Percentiles rank a stretch among this genome's conserved stretches.
phyloP scores from a whole-genome alignment of 2,797 vertebrate species.

The Acropternis orthonyx region DNA sequence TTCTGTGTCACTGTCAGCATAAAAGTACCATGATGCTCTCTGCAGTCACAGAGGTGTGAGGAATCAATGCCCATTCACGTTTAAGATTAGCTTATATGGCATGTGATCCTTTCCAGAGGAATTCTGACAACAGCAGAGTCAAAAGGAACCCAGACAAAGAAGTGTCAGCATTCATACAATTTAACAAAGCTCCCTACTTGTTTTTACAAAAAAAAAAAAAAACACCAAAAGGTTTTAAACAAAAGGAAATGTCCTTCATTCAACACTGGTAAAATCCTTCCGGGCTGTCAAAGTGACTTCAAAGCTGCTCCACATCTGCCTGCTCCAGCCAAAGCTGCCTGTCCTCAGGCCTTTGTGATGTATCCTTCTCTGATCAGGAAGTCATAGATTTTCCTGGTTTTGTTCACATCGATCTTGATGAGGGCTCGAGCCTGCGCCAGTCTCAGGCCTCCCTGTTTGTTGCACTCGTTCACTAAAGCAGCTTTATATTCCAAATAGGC shows the following conservation, averaged over 20 bases:
- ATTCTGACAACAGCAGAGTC: slow-evolving; percentile 35
- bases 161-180: slow-evolving; percentile 13
- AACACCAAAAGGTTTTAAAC: slow-evolving; percentile 3
- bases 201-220: not conserved
- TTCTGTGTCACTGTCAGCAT: slow-evolving; percentile 11
- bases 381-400: slow-evolving; percentile 98
- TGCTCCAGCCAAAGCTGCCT: not conserved
- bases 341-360: slow-evolving; percentile 90
- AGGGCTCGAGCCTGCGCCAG: slow-evolving; percentile 94
- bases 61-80: slow-evolving; percentile 47
- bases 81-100: slow-evolving; percentile 44
- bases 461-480: slow-evolving; percentile 92
- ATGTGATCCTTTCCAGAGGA: not conserved
- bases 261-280: not conserved
- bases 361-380: slow-evolving; percentile 96
- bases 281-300: not conserved
- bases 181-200: slow-evolving; percentile 35
- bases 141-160: slow-evolving; percentile 42
- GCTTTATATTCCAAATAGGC: slow-evolving; percentile 98
- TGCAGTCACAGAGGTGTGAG: slow-evolving; percentile 43
- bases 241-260: slow-evolving; percentile 38
- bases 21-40: slow-evolving; percentile 12
- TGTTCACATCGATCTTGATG: slow-evolving; percentile 99
- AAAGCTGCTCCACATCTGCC: not conserved
- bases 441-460: slow-evolving; percentile 93